These are phyloP conservation scores for Protaetia brevitarsis DNA, from an alignment of 1,140 invertebrate species.

Conservation along the genomic window DNA sequence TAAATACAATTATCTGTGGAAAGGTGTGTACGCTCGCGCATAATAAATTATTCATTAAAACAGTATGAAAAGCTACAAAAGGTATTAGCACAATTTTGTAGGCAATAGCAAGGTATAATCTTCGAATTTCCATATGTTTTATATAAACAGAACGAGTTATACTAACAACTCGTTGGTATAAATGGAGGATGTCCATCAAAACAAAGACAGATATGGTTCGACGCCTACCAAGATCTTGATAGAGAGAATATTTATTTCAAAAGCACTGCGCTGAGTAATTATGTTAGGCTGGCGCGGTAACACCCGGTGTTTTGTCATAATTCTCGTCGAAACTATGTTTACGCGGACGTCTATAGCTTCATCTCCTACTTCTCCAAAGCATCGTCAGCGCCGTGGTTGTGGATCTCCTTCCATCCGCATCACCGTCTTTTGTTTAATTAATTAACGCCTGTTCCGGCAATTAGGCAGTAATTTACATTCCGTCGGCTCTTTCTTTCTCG, in stretches of 20 bases:
- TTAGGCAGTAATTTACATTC: conserved; percentile 17
- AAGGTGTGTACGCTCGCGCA: background rate
- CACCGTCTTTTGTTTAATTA: conserved; percentile 23
- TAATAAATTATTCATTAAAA: conserved; percentile 16
- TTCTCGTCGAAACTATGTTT: conserved; percentile 17
- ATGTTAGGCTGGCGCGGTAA: conserved; percentile 12
- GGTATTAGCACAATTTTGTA: background rate
- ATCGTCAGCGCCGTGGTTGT: background rate
- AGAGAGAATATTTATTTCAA: conserved; percentile 11
- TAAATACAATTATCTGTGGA: background rate
- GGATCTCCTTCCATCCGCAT: conserved; percentile 6
- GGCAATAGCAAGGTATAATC: background rate
- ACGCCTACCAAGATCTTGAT: conserved; percentile 17
- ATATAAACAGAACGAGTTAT: background rate
- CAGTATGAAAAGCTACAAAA: background rate
- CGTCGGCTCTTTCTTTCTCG: too few species aligned
- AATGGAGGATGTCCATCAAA: background rate
- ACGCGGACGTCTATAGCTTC: conserved; percentile 19
- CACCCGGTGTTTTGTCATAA: conserved; percentile 22
- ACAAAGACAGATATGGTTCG: conserved; percentile 7
- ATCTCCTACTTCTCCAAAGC: background rate
- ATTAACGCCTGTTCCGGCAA: conserved; percentile 22
- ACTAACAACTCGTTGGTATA: background rate
- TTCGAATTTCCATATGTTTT: conserved; percentile 7
- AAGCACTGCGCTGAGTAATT: conserved; percentile 3